Conservation (phyloP, 1,140 invertebrate genomes). For the Drosophila pandora region DNA sequence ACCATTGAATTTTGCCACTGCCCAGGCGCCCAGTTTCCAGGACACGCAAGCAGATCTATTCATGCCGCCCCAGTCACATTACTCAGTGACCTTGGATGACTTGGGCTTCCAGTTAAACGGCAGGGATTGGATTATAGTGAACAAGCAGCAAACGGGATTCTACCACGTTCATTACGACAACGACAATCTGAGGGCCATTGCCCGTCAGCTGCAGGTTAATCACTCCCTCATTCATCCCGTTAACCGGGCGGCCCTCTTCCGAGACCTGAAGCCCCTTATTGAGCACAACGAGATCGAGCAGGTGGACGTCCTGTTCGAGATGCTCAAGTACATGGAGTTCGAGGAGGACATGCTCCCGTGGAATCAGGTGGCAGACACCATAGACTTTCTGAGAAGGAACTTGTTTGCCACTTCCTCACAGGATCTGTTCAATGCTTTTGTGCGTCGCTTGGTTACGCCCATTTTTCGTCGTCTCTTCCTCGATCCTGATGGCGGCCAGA, state of each 20-base stretch:
- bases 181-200: conserved; percentile 85
- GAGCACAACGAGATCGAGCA: conserved; percentile 79
- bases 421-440: conserved; percentile 77
- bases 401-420: conserved; percentile 78
- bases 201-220: conserved; percentile 83
- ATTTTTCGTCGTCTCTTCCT: conserved; percentile 59
- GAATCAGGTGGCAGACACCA: conserved; percentile 77
- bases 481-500: not conserved
- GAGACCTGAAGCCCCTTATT: conserved; percentile 84
- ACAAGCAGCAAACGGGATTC: conserved; percentile 87
- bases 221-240: conserved; percentile 85
- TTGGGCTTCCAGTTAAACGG: conserved; percentile 54
- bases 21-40: conserved; percentile 81
- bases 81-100: conserved; percentile 52
- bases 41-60: conserved; percentile 83
- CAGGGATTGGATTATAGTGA: conserved; percentile 86
- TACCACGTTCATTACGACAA: conserved; percentile 88
- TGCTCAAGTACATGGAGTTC: conserved; percentile 86
- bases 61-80: conserved; percentile 60
- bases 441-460: conserved; percentile 58
- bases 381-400: conserved; percentile 45
- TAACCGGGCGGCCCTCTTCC: conserved; percentile 87
- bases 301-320: conserved; percentile 76
- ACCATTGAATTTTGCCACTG: conserved; percentile 85
- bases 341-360: conserved; percentile 86